Evolutionary conservation across 2,888 invertebrate species (phyloP), one percentile per base, ranked within the genome.

Genomic region (Maniola hyperantus): DNA sequence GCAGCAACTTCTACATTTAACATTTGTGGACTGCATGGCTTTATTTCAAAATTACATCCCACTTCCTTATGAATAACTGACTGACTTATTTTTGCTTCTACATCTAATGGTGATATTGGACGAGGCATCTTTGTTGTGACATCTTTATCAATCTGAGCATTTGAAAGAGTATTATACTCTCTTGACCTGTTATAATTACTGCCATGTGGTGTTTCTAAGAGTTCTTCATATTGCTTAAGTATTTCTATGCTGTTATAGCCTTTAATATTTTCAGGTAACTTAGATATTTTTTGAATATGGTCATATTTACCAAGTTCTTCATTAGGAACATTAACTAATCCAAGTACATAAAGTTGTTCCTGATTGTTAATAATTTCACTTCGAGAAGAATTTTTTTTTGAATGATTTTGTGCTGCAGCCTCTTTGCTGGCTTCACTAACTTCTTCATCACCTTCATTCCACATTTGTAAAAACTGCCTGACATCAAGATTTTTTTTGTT

Each of bases 41-140:
- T 91, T 69, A 93, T 92, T 83, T 93, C 93, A 83, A 92, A 93
- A 78, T 93, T 93, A 76, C 92, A 93, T 36, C 92, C 91, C 61
- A 93, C 93, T 76, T 93, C 93, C 81, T 93, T 93, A 73, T 92
- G 92, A 71, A 93, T 93, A 33, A 93, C 87, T 11, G 93, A 93
- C 72, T 93, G 93, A 74, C 91, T 93, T 74, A 93, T 93, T 83
- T 93, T 93, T 55, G 92, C 83, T 82, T 93, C 93, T 46, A 93
- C 93, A 81, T 93, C 93, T 71, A 92, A 80, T 65, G 92, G 92
- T 46, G 92, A 92, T 34, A 89, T 64, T 46, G 92, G 87, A 48
- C 92, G 82, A n/a, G 85, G 78, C 65, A 72, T 50, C 42, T 53
- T 59, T n/a, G 64, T 50, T 57, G 51, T 55, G 20, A 39, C 54